phyloP scores from a whole-genome alignment of 2,113 vertebrate genomes.

The Morone saxatilis region DNA sequence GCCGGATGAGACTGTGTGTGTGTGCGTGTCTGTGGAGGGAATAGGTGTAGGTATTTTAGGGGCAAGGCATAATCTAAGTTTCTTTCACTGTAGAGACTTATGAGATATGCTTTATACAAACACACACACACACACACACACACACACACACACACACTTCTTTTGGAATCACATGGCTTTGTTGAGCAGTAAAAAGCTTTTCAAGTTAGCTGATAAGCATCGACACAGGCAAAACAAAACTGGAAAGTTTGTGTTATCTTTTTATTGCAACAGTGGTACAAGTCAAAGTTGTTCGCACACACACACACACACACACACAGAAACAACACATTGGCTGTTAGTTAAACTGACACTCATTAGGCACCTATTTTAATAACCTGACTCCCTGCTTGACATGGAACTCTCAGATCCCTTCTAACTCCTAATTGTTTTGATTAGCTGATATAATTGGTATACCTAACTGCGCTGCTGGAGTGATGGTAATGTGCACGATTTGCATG shows the following conservation, averaged over 20 bases:
- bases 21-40: slow-evolving; percentile 24
- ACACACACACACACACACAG: background rate
- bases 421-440: slow-evolving; percentile 84
- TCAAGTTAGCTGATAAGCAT: slow-evolving; percentile 33
- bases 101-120: slow-evolving; percentile 28
- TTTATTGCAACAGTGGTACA: background rate
- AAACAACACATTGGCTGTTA: slow-evolving; percentile 23
- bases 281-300: background rate
- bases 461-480: slow-evolving; percentile 61
- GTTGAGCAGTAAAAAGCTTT: slow-evolving; percentile 16
- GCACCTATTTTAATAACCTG: slow-evolving; percentile 76
- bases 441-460: slow-evolving; percentile 76
- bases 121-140: background rate
- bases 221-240: slow-evolving; percentile 15
- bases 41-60: slow-evolving; percentile 49
- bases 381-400: slow-evolving; percentile 69
- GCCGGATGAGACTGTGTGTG: slow-evolving; percentile 25
- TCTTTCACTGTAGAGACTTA: slow-evolving; percentile 45
- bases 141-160: slow-evolving; percentile 4
- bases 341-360: slow-evolving; percentile 75
- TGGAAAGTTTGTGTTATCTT: slow-evolving; percentile 23
- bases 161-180: slow-evolving; percentile 10
- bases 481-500: slow-evolving; percentile 55
- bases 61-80: slow-evolving; percentile 52
- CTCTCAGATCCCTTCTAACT: slow-evolving; percentile 68